Percentiles rank a stretch among this genome's conserved stretches.
phyloP scores from a whole-genome alignment of 1,140 invertebrate genomes.

The Aphelinus certus region DNA sequence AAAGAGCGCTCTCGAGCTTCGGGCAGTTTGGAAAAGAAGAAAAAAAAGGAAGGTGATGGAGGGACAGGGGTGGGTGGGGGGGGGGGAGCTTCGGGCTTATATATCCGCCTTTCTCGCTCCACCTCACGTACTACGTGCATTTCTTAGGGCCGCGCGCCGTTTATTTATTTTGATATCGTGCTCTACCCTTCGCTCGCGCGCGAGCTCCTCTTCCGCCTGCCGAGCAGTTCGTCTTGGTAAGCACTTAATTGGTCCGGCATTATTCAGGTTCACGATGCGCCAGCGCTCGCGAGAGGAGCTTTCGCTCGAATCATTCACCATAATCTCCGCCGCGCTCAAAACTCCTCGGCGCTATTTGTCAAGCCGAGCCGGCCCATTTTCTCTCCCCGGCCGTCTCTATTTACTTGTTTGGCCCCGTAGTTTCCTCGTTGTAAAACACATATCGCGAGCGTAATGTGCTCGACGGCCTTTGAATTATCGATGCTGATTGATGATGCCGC shows the following conservation, averaged over 20 bases:
- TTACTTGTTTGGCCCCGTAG: no score
- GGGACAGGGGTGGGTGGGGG: background rate
- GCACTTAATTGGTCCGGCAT: slow-evolving; percentile 53
- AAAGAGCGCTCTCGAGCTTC: slow-evolving; percentile 6
- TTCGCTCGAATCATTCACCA: slow-evolving; percentile 26
- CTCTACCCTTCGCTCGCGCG: slow-evolving; percentile 38
- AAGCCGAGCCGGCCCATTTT: background rate
- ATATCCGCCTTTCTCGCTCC: slow-evolving; percentile 42
- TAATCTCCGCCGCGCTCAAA: slow-evolving; percentile 2
- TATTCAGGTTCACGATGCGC: slow-evolving; percentile 49
- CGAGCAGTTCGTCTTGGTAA: slow-evolving; percentile 15
- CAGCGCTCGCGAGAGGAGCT: background rate
- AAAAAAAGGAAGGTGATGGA: background rate
- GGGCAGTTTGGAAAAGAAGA: background rate
- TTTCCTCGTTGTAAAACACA: no score
- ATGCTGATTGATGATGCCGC: no score
- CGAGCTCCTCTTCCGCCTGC: slow-evolving; percentile 28
- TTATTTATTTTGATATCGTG: slow-evolving; percentile 47
- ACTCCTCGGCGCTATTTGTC: slow-evolving; percentile 18
- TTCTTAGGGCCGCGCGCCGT: slow-evolving; percentile 43
- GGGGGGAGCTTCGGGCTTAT: no score
- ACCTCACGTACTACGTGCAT: slow-evolving; percentile 39
- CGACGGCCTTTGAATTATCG: no score
- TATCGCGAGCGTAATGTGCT: no score
- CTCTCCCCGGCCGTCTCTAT: no score